These are phyloP conservation scores for Sphenopsis melanotis DNA, from an alignment of 2,797 vertebrate species.

Conservation along the genomic window DNA sequence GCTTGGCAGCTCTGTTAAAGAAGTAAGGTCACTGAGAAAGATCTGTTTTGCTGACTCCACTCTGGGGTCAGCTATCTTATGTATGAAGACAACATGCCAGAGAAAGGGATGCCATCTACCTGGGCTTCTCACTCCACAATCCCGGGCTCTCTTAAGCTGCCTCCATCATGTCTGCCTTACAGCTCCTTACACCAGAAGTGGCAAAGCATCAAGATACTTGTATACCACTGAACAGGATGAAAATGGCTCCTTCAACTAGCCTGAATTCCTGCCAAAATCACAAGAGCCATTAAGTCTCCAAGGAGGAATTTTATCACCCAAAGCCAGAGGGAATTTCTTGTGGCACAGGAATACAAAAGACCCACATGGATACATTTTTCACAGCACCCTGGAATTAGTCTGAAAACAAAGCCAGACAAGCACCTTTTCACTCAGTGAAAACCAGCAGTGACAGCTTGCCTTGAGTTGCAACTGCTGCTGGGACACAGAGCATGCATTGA, in stretches of 20 bases:
- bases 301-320: background rate
- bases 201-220: background rate
- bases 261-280: slow-evolving; percentile 4
- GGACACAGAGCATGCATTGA: background rate
- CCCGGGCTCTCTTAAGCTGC: background rate
- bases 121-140: background rate
- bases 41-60: background rate
- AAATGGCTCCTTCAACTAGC: background rate
- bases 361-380: background rate
- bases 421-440: background rate
- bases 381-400: background rate
- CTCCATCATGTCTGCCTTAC: background rate
- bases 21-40: background rate
- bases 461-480: background rate
- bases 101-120: background rate
- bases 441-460: background rate
- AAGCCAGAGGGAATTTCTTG: background rate
- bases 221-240: background rate
- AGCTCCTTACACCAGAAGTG: background rate
- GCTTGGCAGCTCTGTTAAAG: background rate
- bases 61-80: background rate
- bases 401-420: background rate
- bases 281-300: background rate
- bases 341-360: background rate
- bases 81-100: background rate